Conservation (phyloP, 2,113 vertebrate species). For the Hepsetus odoe region DNA sequence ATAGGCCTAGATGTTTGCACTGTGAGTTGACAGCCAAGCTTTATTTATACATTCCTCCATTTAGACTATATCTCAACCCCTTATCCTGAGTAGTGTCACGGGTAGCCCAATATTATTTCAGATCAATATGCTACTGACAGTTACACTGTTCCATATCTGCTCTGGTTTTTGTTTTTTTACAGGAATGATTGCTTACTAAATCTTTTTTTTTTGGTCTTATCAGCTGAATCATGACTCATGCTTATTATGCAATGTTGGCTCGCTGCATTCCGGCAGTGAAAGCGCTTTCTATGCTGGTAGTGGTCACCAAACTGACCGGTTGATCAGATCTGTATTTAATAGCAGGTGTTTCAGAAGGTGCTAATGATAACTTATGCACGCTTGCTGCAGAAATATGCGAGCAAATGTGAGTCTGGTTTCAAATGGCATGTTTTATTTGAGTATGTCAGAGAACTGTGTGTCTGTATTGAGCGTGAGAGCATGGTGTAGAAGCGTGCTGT, state of each 20-base stretch:
- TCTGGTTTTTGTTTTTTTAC: neutral
- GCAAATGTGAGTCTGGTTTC: constrained; percentile 17
- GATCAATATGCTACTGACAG: neutral
- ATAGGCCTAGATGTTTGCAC: constrained; percentile 34
- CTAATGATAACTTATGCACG: constrained; percentile 45
- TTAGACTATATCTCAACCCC: too few species aligned
- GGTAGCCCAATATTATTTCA: constrained; percentile 9
- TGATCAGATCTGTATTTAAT: constrained; percentile 35
- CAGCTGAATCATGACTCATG: constrained; percentile 10
- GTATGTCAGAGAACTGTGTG: neutral
- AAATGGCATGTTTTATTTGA: neutral
- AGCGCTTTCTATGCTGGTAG: constrained; percentile 40
- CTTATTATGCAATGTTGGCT: constrained; percentile 50
- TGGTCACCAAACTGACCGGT: constrained; percentile 34
- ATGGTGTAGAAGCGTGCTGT: neutral
- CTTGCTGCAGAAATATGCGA: constrained; percentile 14
- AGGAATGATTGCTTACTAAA: neutral
- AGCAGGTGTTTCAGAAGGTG: constrained; percentile 54
- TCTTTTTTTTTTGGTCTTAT: neutral
- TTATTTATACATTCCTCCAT: too few species aligned
- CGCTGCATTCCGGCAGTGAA: constrained; percentile 18
- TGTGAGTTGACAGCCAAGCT: constrained; percentile 38
- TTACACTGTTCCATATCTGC: neutral
- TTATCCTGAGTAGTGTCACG: too few species aligned
- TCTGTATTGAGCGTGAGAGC: neutral